These are phyloP conservation scores for Anoncus sp. DNA, from an alignment of 2,888 invertebrate genomes.

Conservation along the genomic window DNA sequence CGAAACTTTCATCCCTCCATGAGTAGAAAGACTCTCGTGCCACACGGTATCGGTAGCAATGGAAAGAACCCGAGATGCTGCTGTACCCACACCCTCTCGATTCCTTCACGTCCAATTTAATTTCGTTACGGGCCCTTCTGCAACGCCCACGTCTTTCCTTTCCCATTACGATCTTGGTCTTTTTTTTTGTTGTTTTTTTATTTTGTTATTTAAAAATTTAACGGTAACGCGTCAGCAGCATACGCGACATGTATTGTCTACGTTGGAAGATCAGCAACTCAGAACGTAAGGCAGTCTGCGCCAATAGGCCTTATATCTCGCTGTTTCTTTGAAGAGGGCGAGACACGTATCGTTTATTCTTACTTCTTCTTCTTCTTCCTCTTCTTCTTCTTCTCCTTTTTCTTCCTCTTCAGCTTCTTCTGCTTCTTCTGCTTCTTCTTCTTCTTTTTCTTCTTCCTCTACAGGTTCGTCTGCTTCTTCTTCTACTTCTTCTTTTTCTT, in stretches of 20 bases:
- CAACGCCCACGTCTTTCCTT: conserved; percentile 25
- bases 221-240: conserved; percentile 52
- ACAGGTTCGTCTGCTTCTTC: background rate
- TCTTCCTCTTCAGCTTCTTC: too few relatives aligned
- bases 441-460: conserved; percentile 5
- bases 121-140: conserved; percentile 5
- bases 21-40: conserved; percentile 26
- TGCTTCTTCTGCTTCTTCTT: background rate
- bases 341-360: too few relatives aligned
- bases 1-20: conserved; percentile 67
- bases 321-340: too few relatives aligned
- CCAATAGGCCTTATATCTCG: too few relatives aligned
- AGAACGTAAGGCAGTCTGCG: too few relatives aligned
- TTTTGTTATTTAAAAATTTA: background rate
- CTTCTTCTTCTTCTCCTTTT: conserved; percentile 4
- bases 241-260: conserved; percentile 74
- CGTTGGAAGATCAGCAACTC: too few relatives aligned
- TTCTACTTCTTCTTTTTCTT: background rate
- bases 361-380: too few relatives aligned
- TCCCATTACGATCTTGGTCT: conserved; percentile 37
- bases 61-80: conserved; percentile 25
- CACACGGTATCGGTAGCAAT: conserved; percentile 28
- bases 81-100: conserved; percentile 32
- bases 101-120: conserved; percentile 40
- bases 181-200: conserved; percentile 6